Conservation (phyloP, 1,140 invertebrate genomes). For the Calephelis virginiensis region DNA sequence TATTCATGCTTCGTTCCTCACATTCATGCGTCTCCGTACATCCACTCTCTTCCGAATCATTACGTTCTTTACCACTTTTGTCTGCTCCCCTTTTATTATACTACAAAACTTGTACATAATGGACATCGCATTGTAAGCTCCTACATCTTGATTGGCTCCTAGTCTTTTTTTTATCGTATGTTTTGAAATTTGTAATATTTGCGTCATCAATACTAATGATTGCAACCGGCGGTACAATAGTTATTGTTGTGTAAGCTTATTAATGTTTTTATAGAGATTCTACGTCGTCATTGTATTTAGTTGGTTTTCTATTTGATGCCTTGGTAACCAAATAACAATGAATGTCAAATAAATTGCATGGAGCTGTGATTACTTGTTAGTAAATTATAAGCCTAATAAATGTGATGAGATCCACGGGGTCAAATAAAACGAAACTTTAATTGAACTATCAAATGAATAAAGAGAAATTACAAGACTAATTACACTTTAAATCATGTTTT, state of each 20-base stretch:
- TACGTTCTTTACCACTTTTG: slow-evolving; percentile 68
- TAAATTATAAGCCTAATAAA: slow-evolving; percentile 45
- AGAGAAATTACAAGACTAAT: neutral
- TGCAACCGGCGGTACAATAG: slow-evolving; percentile 66
- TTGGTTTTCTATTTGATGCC: slow-evolving; percentile 48
- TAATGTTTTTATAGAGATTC: slow-evolving; percentile 51
- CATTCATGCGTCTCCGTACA: slow-evolving; percentile 61
- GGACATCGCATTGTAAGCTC: slow-evolving; percentile 54
- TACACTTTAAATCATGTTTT: no score
- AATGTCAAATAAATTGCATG: slow-evolving; percentile 47
- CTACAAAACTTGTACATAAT: slow-evolving; percentile 62
- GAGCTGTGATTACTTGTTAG: slow-evolving; percentile 32
- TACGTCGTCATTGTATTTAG: slow-evolving; percentile 74
- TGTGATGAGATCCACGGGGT: slow-evolving; percentile 22
- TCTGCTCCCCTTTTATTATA: slow-evolving; percentile 61
- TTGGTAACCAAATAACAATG: slow-evolving; percentile 61
- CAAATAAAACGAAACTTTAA: neutral
- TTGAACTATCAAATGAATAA: neutral
- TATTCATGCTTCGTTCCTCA: slow-evolving; percentile 66
- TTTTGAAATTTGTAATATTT: slow-evolving; percentile 67
- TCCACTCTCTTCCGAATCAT: slow-evolving; percentile 74
- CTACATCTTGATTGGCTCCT: slow-evolving; percentile 67
- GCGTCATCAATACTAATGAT: slow-evolving; percentile 76
- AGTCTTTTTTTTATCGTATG: slow-evolving; percentile 54
- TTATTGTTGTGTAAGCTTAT: slow-evolving; percentile 65